Base-by-base conservation (phyloP, 2,113 vertebrate species). In the Pionites leucogaster region DNA sequence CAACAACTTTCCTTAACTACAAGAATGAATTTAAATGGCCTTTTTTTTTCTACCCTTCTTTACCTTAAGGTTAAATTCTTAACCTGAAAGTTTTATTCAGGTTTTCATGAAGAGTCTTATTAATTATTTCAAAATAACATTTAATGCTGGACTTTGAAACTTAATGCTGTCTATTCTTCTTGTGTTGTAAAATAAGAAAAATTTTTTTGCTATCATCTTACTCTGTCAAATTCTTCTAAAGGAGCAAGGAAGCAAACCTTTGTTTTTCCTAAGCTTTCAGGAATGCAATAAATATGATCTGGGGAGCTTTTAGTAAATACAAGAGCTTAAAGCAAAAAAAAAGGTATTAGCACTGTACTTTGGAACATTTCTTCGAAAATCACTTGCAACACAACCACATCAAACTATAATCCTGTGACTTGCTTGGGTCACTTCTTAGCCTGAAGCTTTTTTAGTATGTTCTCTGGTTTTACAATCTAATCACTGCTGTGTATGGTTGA, bases 401-500 rank as follows among this genome's bases (percentile, higher is more conserved):
- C 88, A 91, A 78, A 59, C 22, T 90, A 79, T 50, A 95, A 18
- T 47, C 27, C 14, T 77, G 5, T 69, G 39, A 70, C 79, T 95
- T 90, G 74, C 42, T 87, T 77, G 64, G 25, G 52, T 78, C 3
- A 7, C 29, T 86, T 91, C 62, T 91, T 90, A 94, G 27, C 47
- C 46, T 52, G 18, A 64, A 82, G 76, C 33, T 46, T 92, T 94
- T 31, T 92, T n/a, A 96, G 28, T 33, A 50, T 64, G 6, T 79
- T 96, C 28, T 88, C 69, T 88, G 52, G 28, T 90, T 97, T 97
- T 91, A 18, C 47, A 82, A 35, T 89, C 67, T 92, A 71, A 86
- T 89, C 71, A 63, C 35, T 80, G 17, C 22, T 55, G 6, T 49
- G 9, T 57, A 33, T 44, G 42, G 9, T 47, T 90, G 85, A 93